phyloP scores from a whole-genome alignment of 2,113 vertebrate genomes.

The Phainopepla nitens region DNA sequence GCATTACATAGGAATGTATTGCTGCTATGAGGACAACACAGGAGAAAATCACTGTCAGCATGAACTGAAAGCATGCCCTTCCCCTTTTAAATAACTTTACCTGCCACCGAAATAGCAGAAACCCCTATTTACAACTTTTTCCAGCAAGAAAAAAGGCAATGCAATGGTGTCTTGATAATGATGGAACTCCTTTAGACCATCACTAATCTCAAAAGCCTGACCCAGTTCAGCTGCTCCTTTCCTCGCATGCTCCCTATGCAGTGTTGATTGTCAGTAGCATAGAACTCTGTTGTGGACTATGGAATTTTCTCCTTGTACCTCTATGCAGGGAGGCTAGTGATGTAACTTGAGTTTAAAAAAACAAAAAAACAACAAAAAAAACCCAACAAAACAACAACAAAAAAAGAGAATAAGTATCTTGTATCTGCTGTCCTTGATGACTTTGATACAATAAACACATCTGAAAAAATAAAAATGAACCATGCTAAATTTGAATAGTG shows the following conservation, averaged over 20 bases:
- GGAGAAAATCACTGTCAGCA: background rate
- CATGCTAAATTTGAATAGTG: background rate
- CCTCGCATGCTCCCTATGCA: background rate
- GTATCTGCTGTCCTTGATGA: background rate
- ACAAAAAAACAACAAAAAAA: background rate
- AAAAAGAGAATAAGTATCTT: background rate
- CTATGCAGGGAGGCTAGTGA: background rate
- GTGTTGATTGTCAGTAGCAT: background rate
- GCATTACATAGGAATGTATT: background rate
- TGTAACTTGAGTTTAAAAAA: background rate
- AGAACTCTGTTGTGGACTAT: background rate
- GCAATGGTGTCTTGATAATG: background rate
- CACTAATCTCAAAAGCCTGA: background rate
- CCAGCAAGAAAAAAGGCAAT: background rate
- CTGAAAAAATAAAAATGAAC: background rate
- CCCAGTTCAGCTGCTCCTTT: background rate
- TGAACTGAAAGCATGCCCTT: background rate
- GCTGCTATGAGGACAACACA: background rate
- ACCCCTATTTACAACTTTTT: background rate
- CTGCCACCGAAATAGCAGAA: background rate
- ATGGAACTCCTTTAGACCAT: background rate
- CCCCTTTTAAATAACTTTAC: background rate
- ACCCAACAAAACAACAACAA: too few relatives aligned
- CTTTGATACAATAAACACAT: background rate
- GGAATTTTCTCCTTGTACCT: background rate